Base-by-base conservation (phyloP, 2,888 invertebrate species). In the Pyrrhosoma nymphula region DNA sequence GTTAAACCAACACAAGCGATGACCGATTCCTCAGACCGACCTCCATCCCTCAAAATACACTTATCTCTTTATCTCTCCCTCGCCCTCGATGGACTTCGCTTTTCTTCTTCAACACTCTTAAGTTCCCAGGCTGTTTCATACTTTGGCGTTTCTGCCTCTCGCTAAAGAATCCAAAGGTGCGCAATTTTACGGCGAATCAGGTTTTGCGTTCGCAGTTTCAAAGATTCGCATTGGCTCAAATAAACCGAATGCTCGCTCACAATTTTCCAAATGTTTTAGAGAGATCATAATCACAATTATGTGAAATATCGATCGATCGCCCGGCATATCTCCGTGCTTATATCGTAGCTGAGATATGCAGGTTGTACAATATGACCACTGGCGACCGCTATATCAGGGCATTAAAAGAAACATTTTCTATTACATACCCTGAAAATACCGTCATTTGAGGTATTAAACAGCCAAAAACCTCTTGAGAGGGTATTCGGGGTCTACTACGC, bases 1-100 rank as follows among this genome's bases (percentile, higher is more conserved):
- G 91, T 91, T 63, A 69, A 91, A 91, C 91, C 91, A 91, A 91
- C 91, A 91, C 35, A 91, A 91, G 91, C 39, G 63, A 91, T 91
- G 91, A 91, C 60, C 91, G 91, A 60, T 91, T 55, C 89, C 56
- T 89, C 91, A 20, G 63, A 63, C 91, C 91, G 56, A 56, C 55
- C 56, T 89, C 89, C 89, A 91, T 91, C 39, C 91, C 39, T 91
- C 91, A 91, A 91, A 91, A 91, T 91, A 89, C 82, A 35, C 91
- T 91, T 63, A 91, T 91, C 91, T 91, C 91, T 91, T 39, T 60
- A 39, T 91, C 63, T 91, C 60, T 91, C 39, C 60, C 63, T 89
- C 91, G 26, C 63, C 39, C 63, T 63, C 63, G 39, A 82, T 2
- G 60, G 60, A 63, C 63, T 63, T 90, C 47, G 47, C 47, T 39